Evolutionary conservation across 1,140 invertebrate species (phyloP).

Genomic region (Brachionus koreanus): DNA sequence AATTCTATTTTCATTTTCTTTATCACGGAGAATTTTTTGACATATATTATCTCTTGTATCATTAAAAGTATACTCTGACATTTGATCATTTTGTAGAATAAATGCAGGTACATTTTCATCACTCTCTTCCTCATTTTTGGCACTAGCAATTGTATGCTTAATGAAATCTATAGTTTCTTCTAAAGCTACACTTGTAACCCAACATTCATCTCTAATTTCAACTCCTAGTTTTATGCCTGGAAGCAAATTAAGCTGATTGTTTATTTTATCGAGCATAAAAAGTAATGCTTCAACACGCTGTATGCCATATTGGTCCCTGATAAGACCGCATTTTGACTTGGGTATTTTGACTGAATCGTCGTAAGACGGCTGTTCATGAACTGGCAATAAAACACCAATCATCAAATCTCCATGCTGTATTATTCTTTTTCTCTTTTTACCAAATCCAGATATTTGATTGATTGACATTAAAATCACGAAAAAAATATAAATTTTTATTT

Average conservation of each 20-base stretch:
- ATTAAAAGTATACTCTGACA: not conserved
- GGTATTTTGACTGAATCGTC: constrained; percentile 46
- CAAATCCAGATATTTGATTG: not conserved
- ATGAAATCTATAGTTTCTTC: constrained; percentile 74
- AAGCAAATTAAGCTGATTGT: constrained; percentile 56
- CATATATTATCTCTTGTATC: constrained; percentile 29
- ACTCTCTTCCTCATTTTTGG: constrained; percentile 49
- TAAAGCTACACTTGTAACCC: constrained; percentile 72
- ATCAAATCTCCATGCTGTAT: constrained; percentile 66
- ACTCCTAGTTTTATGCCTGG: constrained; percentile 68
- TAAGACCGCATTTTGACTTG: constrained; percentile 51
- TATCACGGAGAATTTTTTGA: constrained; percentile 46
- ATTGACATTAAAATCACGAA: not conserved
- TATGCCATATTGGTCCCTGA: constrained; percentile 72
- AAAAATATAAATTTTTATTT: not conserved
- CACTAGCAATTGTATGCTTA: constrained; percentile 63
- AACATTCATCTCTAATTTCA: constrained; percentile 75
- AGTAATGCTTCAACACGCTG: constrained; percentile 71
- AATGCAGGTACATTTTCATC: constrained; percentile 42
- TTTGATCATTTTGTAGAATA: constrained; percentile 39
- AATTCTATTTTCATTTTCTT: constrained; percentile 58
- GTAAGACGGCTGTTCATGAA: constrained; percentile 67
- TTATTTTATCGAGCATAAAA: constrained; percentile 62
- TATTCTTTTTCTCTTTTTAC: constrained; percentile 54
- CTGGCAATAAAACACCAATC: constrained; percentile 70